Evolutionary conservation across 2,113 vertebrate genomes (phyloP).

Genomic region (Scolopax mira): DNA sequence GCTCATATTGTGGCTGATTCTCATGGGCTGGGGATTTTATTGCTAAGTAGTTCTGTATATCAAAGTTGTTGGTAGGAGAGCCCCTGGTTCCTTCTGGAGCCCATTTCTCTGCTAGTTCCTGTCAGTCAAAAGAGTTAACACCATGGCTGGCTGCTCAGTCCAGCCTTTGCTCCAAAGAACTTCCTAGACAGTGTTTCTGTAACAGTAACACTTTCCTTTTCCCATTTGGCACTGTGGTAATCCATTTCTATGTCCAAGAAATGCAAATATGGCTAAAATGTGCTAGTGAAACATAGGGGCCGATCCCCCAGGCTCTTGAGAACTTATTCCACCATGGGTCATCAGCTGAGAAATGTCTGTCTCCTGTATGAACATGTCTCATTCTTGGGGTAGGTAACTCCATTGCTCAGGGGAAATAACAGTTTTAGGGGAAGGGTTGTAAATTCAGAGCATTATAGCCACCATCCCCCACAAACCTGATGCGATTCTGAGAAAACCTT

Average conservation of each 20-base stretch:
- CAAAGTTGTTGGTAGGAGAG: neutral
- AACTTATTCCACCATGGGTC: neutral
- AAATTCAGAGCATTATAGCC: neutral
- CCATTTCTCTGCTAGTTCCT: neutral
- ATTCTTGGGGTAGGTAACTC: neutral
- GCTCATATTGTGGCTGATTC: accelerated
- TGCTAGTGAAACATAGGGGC: neutral
- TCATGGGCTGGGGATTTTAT: neutral
- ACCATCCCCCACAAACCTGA: neutral
- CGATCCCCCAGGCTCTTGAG: accelerated
- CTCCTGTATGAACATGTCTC: neutral
- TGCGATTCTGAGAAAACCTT: neutral
- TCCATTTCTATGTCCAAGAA: neutral
- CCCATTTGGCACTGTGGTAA: neutral
- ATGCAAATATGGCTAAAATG: neutral
- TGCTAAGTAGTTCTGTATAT: neutral
- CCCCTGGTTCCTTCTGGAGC: neutral
- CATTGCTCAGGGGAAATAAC: neutral
- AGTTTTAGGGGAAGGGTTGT: neutral
- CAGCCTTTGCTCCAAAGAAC: neutral
- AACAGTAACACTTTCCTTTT: neutral
- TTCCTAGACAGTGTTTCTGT: neutral
- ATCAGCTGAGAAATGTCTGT: neutral
- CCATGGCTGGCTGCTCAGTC: neutral
- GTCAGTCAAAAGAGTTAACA: neutral